A percentile compares a stretch with the other conserved stretches of the same genome.
Conservation (phyloP, 2,113 vertebrate genomes). For the Engraulis encrasicolus region DNA sequence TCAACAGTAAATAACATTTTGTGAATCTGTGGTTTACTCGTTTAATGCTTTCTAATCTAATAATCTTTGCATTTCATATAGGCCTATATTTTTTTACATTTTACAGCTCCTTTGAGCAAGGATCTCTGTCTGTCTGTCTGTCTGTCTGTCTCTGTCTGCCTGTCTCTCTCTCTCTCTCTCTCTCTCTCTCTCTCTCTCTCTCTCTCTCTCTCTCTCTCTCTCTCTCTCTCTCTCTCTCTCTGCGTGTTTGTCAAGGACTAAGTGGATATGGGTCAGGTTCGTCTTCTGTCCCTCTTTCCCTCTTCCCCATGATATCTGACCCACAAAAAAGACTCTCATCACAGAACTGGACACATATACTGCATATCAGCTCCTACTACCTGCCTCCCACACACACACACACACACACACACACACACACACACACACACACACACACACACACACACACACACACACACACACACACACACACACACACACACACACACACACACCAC, state of each 20-base stretch:
- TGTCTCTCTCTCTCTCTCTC: no score
- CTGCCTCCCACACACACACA: background rate
- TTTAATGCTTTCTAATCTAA: no score
- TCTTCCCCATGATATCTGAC: constrained; percentile 36
- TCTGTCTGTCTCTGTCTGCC: no score
- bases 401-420: background rate
- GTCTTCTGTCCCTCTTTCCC: constrained; percentile 8
- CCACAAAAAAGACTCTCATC: constrained; percentile 32
- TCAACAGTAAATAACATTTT: no score
- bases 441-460: background rate
- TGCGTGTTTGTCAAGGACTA: constrained; percentile 15
- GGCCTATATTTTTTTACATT: background rate
- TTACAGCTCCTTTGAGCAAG: no score
- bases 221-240: constrained; percentile 24
- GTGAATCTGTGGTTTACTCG: no score
- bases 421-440: background rate
- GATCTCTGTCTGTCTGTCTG: no score
- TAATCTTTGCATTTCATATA: background rate
- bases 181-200: no score
- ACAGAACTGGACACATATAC: background rate
- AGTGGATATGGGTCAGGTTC: constrained; percentile 35
- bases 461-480: background rate
- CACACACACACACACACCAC: background rate
- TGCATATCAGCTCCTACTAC: background rate
- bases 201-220: no score